Base-by-base conservation (phyloP, 2,888 invertebrate species). In the Acanthococcus lagerstroemiae region DNA sequence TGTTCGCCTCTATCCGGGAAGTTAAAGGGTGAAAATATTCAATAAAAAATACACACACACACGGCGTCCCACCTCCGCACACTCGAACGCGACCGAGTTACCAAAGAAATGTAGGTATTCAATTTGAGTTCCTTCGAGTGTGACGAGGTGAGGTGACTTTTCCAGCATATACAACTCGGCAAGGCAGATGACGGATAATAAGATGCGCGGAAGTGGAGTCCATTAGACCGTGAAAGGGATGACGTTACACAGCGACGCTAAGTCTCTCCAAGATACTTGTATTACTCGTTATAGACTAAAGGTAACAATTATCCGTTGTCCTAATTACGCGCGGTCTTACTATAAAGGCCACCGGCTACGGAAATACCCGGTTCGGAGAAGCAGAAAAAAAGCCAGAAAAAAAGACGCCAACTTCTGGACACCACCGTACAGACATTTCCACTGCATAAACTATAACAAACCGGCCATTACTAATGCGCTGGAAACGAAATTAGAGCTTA, bases 151-250 rank as follows among this genome's bases (percentile, higher is more conserved):
- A 52, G 61, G 61, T 52, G 61, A 61, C 61, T 61, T 60, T 60
- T 50, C 48, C 54, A 22, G 22, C 37, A 15, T 21, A 19, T 17
- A 30, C 55, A n/a, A 56, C 46, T 17, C 3, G 12, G 17, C 15
- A 50, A 3, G 22, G 27, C 61, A 61, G 61, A 61, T 61, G 61
- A 52, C 60, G 60, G 48, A 60, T 60, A 58, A 60, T 60, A 61
- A 61, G 61, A 61, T 61, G 54, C 50, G 52, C 52, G 61, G 50
- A 30, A 61, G 50, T 30, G 15, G 17, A 54, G 21, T 52, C 30
- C 52, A 37, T 61, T 61, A 61, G 61, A 61, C 61, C 61, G 61
- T 61, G 61, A 61, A 61, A 61, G 61, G 61, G 61, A 50, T 61
- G 60, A 60, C 50, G 61, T 50, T 61, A 37, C 37, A 44, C 24